phyloP scores from a whole-genome alignment of 2,888 invertebrate species.

The Candidula unifasciata region DNA sequence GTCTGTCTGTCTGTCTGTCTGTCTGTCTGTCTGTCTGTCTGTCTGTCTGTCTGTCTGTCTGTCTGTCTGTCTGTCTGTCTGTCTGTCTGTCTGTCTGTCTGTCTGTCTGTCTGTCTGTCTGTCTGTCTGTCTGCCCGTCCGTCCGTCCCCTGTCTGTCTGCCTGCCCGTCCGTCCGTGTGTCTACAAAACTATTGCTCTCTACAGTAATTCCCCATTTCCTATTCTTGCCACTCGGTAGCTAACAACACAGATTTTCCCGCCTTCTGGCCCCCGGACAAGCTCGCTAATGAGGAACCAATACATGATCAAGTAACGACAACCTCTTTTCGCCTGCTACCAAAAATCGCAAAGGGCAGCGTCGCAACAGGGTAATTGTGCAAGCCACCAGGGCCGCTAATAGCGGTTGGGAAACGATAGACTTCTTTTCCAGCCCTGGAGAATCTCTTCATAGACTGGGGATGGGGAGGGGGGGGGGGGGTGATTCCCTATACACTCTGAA shows the following conservation, averaged over 20 bases:
- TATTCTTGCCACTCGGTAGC: too few species aligned
- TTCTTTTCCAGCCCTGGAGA: not conserved
- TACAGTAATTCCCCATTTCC: not conserved
- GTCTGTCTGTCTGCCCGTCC: too few species aligned
- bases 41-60: not conserved
- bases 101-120: not conserved
- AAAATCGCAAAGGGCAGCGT: constrained; percentile 11
- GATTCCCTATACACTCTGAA: not conserved
- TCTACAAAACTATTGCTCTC: not conserved
- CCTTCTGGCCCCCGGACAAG: not conserved
- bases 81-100: not conserved
- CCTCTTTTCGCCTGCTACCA: not conserved
- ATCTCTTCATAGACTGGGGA: too few species aligned
- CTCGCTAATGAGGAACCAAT: constrained; percentile 15
- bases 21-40: not conserved
- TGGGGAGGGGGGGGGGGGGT: too few species aligned
- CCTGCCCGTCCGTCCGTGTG: not conserved
- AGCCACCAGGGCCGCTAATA: constrained; percentile 6
- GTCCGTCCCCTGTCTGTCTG: not conserved
- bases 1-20: too few species aligned
- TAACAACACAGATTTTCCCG: not conserved
- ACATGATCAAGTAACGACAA: not conserved
- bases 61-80: not conserved
- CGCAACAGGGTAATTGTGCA: constrained; percentile 11
- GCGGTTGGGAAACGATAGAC: not conserved